These are phyloP conservation scores for Reticulitermes speratus DNA, from an alignment of 1,140 invertebrate genomes.

Conservation along the genomic window DNA sequence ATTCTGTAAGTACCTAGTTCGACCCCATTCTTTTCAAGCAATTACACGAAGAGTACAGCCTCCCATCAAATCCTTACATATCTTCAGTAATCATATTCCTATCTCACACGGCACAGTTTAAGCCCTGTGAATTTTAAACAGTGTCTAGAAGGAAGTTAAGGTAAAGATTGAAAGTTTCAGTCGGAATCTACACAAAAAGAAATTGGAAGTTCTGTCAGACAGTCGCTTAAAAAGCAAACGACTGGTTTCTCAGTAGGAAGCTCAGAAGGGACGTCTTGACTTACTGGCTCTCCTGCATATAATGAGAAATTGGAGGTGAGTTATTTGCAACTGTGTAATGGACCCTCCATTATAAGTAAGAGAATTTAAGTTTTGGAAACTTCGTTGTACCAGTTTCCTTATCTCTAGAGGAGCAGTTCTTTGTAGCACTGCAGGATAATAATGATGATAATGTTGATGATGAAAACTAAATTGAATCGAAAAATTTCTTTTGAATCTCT, in stretches of 20 bases:
- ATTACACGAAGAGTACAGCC: too few species aligned
- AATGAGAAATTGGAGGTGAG: neutral
- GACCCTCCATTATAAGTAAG: neutral
- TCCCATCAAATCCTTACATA: too few species aligned
- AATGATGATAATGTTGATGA: neutral
- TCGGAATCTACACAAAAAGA: too few species aligned
- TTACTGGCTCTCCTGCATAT: neutral
- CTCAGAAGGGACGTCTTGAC: neutral
- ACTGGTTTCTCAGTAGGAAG: neutral
- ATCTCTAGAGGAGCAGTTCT: neutral
- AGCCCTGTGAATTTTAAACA: too few species aligned
- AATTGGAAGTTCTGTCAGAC: neutral
- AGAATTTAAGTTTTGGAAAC: neutral
- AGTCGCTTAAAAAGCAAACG: neutral
- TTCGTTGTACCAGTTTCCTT: neutral
- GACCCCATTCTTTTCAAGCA: too few species aligned
- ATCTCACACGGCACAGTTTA: too few species aligned
- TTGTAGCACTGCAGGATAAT: neutral
- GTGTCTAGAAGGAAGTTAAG: too few species aligned
- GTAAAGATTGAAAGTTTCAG: too few species aligned
- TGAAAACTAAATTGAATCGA: conserved; percentile 9
- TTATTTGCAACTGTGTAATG: neutral
- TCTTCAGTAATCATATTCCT: too few species aligned
- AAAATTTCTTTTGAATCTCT: neutral
- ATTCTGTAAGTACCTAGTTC: too few species aligned